Base-by-base conservation (phyloP, 1,140 invertebrate genomes). In the Drosophila melanica region DNA sequence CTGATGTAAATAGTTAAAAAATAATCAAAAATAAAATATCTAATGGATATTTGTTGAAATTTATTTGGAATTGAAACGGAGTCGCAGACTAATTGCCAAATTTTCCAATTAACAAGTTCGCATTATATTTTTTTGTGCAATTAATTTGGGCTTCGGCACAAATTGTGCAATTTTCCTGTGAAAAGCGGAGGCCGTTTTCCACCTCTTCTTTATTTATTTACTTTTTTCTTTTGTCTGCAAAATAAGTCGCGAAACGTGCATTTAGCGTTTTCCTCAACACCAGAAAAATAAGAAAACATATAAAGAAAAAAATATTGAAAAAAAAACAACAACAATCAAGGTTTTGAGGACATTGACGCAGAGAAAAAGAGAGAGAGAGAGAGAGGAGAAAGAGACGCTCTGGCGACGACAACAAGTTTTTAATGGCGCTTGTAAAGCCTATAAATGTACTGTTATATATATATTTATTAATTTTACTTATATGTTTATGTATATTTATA, bases 101-200 rank as follows among this genome's bases (percentile, higher is more conserved):
- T 82, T 81, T 82, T 62, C 75, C 79, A 82, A 82, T 82, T 82
- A 81, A 81, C 77, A 23, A 23, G 18, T n/a, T 33, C 30, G 7
- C 8, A 67, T 75, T 75, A 71, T 20, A 10, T n/a, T 33, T 47
- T 39, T 48, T 41, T 12, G 23, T 44, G 41, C 2, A 2, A 76
- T 69, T 81, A 75, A 78, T 81, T 66, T 81, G 73, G 64, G 71
- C 63, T 59, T 79, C 77, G 54, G 44, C 62, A 63, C 55, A 18
- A 58, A 67, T 65, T 64, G 23, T 58, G 53, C 42, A 70, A 64
- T 30, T 48, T 30, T 35, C 18, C 14, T 3, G 11, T 20, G 35
- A 35, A 10, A 9, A 2, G 27, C 16, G 23, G 14, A 37, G 41
- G n/a, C 27, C 0, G 27, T 27, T 50, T 51, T 8, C 47, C 11